Conservation (phyloP, 2,797 vertebrate species). For the Gallinago nigripennis region DNA sequence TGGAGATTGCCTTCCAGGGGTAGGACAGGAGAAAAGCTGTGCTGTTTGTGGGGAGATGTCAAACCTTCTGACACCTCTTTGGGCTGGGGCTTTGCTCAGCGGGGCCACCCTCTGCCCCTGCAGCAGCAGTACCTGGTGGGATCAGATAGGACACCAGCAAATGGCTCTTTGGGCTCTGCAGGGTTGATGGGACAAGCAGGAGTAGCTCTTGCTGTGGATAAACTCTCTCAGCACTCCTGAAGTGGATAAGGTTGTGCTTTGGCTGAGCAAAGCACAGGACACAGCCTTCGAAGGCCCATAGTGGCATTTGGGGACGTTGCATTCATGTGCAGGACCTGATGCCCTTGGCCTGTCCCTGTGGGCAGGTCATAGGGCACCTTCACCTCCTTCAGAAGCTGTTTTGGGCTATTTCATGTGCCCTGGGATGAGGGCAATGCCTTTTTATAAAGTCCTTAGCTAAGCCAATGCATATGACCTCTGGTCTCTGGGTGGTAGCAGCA, state of each 20-base stretch:
- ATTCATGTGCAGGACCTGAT: fast-evolving
- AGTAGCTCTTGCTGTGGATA: not conserved
- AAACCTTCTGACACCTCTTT: not conserved
- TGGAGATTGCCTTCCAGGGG: not conserved
- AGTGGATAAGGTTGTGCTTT: not conserved
- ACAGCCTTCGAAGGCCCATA: fast-evolving
- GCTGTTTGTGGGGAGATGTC: not conserved
- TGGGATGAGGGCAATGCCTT: not conserved
- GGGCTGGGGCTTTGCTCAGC: not conserved
- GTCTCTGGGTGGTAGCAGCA: not conserved
- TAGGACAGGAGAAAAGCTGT: not conserved
- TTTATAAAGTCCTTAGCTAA: not conserved
- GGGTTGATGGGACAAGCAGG: not conserved
- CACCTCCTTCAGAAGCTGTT: not conserved
- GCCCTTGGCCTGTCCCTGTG: not conserved
- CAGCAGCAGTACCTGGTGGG: not conserved
- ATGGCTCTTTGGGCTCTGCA: not conserved
- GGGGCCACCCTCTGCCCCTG: not conserved
- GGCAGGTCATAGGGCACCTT: fast-evolving
- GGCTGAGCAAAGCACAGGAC: not conserved
- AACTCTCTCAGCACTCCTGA: not conserved
- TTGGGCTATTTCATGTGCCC: not conserved
- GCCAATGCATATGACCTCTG: not conserved
- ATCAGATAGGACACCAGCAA: not conserved
- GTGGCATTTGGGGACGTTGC: fast-evolving